Conservation (phyloP, 2,797 vertebrate genomes). For the Danio tinwini region DNA sequence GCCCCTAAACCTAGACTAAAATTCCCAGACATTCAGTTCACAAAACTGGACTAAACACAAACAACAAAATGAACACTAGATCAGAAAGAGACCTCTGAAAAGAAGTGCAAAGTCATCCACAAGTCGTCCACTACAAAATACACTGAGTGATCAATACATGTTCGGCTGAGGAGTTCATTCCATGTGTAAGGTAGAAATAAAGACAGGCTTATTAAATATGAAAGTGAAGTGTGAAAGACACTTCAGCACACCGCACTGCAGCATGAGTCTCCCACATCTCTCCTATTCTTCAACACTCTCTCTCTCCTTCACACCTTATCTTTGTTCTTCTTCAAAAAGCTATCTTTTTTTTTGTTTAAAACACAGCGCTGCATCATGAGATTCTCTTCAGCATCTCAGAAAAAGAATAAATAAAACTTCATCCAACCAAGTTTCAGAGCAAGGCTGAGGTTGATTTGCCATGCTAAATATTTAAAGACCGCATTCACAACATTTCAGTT, state of each 20-base stretch:
- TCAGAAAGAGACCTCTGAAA: constrained; percentile 6
- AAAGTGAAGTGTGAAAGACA: constrained; percentile 43
- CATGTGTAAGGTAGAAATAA: constrained; percentile 19
- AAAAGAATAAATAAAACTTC: constrained; percentile 8
- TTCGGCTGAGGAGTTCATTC: constrained; percentile 8
- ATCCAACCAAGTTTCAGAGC: neutral
- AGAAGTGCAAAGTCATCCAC: neutral
- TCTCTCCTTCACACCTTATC: constrained; percentile 1
- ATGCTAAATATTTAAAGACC: constrained; percentile 58
- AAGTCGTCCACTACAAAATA: neutral
- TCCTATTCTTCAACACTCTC: neutral
- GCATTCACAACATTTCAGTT: constrained; percentile 53
- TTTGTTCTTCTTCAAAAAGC: constrained; percentile 32
- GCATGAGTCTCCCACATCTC: constrained; percentile 38
- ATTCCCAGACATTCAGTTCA: too few relatives aligned
- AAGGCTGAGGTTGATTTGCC: constrained; percentile 55
- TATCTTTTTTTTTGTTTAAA: constrained; percentile 19
- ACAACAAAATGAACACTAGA: too few relatives aligned
- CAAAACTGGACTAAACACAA: too few relatives aligned
- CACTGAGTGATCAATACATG: constrained; percentile 11
- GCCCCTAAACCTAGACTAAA: too few relatives aligned
- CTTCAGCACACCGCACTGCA: constrained; percentile 42
- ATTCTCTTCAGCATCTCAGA: neutral
- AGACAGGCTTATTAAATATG: constrained; percentile 51
- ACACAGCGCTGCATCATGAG: neutral